Conservation (phyloP, 2,888 invertebrate genomes). For the Idaea straminata region DNA sequence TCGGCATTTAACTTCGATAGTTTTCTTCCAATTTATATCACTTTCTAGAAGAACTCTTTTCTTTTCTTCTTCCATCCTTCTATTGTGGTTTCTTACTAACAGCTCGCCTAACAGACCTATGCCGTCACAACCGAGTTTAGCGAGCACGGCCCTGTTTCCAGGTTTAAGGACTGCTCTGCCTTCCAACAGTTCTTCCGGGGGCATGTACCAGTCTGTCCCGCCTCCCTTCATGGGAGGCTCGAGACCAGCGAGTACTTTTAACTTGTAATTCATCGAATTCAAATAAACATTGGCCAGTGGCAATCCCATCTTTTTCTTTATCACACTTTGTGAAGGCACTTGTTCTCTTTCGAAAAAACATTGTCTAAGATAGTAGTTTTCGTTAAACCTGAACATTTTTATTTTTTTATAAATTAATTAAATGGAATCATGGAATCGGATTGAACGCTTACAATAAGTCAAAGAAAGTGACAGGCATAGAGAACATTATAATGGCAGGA, state of each 20-base stretch:
- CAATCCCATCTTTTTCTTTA: constrained; percentile 57
- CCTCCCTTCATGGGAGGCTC: constrained; percentile 65
- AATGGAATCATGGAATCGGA: neutral
- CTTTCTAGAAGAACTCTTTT: constrained; percentile 39
- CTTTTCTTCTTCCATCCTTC: constrained; percentile 44
- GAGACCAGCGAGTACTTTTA: constrained; percentile 61
- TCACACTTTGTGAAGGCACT: constrained; percentile 63
- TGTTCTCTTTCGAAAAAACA: constrained; percentile 56
- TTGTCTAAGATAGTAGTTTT: constrained; percentile 60
- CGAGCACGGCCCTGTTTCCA: constrained; percentile 44
- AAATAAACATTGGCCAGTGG: constrained; percentile 63
- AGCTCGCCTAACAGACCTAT: constrained; percentile 46
- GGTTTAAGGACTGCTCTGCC: constrained; percentile 59
- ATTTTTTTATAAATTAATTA: constrained; percentile 9
- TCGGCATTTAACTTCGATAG: constrained; percentile 33
- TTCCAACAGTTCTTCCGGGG: constrained; percentile 54
- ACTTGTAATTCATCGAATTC: constrained; percentile 57
- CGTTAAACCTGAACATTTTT: constrained; percentile 47
- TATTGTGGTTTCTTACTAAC: constrained; percentile 42
- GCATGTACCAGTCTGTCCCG: constrained; percentile 61
- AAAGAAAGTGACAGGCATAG: constrained; percentile 8
- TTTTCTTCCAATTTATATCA: constrained; percentile 52
- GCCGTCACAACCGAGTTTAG: constrained; percentile 51
- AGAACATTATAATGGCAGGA: no score
- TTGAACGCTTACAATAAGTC: constrained; percentile 12